Base-by-base conservation (phyloP, 2,113 vertebrate genomes). In the Gasterosteus nipponicus region DNA sequence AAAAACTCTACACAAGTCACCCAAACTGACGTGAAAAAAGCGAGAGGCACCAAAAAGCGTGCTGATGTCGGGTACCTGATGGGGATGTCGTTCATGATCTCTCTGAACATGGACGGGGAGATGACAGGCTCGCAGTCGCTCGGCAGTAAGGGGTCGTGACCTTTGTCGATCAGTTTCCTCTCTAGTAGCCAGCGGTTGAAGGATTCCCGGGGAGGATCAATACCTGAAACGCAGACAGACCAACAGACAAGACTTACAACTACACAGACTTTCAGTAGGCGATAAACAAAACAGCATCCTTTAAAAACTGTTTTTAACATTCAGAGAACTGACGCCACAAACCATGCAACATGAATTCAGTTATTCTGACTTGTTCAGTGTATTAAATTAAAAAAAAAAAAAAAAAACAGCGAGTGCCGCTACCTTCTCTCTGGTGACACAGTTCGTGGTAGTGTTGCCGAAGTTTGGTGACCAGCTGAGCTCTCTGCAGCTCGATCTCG, bases 1-100 rank as follows among this genome's bases (percentile, higher is more conserved):
- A 26, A 26, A 26, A 26, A 26, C 22, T 26, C 22, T 26, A 26
- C 22, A 26, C 22, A 26, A 26, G 22, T 26, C 22, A 26, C 22
- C 22, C 22, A 26, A 26, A 26, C 22, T 26, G 22, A 26, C 22
- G 22, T 26, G 22, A 26, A 26, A 26, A 26, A 26, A 26, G 22
- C 22, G 22, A 26, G 22, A 26, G 22, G 22, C 22, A 26, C 22
- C 22, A 1, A 26, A 26, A 26, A 26, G 22, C 22, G 22, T 26
- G 22, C 22, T 26, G 22, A 26, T 26, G 18, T 41, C 12, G 29
- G 19, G 19, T 63, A 91, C 98, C 98, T 98, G 94, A 99, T 99
- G 77, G 98, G 98, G 91, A 99, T 98, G 94, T 99, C 98, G 41
- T 98, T 99, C 97, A 99, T 99, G 89, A 99, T 96, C 93, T 99